Evolutionary conservation across 2,888 invertebrate species (phyloP).

Genomic region (Branchellion lobata): DNA sequence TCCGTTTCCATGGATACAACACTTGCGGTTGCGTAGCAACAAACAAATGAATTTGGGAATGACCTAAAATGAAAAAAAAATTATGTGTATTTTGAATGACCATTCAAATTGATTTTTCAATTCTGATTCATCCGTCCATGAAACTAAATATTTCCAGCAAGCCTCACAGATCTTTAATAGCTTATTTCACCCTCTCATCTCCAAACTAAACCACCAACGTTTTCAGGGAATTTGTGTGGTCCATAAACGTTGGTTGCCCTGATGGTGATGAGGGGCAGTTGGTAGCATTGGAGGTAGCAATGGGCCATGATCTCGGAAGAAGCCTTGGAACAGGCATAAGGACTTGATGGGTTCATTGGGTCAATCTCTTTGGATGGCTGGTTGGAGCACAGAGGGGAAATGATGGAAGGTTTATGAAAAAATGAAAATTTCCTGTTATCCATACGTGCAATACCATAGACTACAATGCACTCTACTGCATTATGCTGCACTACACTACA

Average conservation of each 20-base stretch:
- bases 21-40: constrained; percentile 52
- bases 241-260: constrained; percentile 56
- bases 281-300: constrained; percentile 54
- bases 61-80: constrained; percentile 49
- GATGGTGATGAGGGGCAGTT: constrained; percentile 55
- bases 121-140: too few species aligned
- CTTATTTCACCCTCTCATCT: background rate
- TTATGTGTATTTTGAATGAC: too few species aligned
- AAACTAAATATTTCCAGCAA: too few species aligned
- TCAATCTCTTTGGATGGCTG: constrained; percentile 51
- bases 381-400: too few species aligned
- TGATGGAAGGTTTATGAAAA: background rate
- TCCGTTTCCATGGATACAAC: constrained; percentile 55
- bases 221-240: constrained; percentile 56
- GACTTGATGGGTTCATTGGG: constrained; percentile 54
- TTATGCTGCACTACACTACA: too few species aligned
- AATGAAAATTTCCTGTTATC: background rate
- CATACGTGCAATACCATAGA: background rate
- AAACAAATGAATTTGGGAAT: constrained; percentile 55
- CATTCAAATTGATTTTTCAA: too few species aligned
- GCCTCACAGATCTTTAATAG: too few species aligned
- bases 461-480: too few species aligned
- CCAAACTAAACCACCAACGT: constrained; percentile 46
- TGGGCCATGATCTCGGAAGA: constrained; percentile 55
- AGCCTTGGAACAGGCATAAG: constrained; percentile 57